Conservation (phyloP, 1,140 invertebrate species). For the Protaetia brevitarsis region DNA sequence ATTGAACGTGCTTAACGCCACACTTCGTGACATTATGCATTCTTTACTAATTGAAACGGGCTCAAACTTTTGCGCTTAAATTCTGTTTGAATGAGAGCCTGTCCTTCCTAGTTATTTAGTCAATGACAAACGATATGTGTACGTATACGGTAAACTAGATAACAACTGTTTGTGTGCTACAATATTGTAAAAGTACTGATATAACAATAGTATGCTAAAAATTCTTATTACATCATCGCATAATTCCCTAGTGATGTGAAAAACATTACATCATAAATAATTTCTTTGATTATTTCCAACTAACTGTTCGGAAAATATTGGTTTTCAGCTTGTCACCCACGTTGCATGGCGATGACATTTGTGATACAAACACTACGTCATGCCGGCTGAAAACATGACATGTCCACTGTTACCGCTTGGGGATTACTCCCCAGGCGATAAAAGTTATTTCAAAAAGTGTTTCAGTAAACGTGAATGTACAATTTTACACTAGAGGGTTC, state of each 20-base stretch:
- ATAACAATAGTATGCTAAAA: neutral
- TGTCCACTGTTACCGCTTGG: neutral
- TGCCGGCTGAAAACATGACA: too few relatives aligned
- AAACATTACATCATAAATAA: neutral
- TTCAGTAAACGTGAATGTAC: neutral
- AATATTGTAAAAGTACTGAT: too few relatives aligned
- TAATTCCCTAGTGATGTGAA: neutral
- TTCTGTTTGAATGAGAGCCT: constrained; percentile 1
- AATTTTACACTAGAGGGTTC: neutral
- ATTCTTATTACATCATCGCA: neutral
- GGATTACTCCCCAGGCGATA: neutral
- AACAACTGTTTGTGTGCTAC: neutral
- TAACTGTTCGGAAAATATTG: too few relatives aligned
- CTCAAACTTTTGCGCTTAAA: too few relatives aligned
- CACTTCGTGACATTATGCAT: too few relatives aligned
- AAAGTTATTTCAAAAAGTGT: neutral
- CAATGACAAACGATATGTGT: neutral
- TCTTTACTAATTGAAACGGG: too few relatives aligned
- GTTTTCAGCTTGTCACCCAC: too few relatives aligned
- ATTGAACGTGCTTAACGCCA: too few relatives aligned
- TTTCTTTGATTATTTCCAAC: neutral
- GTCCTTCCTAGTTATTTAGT: neutral
- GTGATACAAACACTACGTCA: too few relatives aligned
- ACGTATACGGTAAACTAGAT: neutral
- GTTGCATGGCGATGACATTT: too few relatives aligned